Percentiles rank a stretch among this genome's conserved stretches.
phyloP scores from a whole-genome alignment of 2,797 vertebrate genomes.

The Tenualosa ilisha region DNA sequence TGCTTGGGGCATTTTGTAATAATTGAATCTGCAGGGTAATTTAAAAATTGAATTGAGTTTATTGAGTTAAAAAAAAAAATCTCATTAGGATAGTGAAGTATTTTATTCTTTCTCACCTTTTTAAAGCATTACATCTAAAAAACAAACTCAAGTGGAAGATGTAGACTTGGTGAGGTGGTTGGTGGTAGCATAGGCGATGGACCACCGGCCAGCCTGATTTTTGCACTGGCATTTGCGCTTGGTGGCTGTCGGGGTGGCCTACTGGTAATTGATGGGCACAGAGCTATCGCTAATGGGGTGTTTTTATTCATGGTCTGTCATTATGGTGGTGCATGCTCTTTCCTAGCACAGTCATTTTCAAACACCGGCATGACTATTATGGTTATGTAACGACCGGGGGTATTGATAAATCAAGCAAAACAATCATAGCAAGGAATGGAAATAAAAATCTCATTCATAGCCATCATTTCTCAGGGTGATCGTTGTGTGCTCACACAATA shows the following conservation, averaged over 20 bases:
- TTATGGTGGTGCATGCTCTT: slow-evolving; percentile 66
- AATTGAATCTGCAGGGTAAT: slow-evolving; percentile 13
- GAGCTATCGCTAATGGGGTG: slow-evolving; percentile 54
- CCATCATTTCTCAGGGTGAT: slow-evolving; percentile 41
- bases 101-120: background rate
- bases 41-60: background rate
- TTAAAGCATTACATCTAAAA: background rate
- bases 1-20: background rate
- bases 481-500: slow-evolving; percentile 53
- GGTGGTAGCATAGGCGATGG: background rate
- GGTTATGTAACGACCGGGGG: background rate
- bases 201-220: background rate
- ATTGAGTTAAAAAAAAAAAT: background rate
- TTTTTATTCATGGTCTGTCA: slow-evolving; percentile 58
- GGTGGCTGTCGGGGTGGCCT: slow-evolving; percentile 14
- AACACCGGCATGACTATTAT: background rate
- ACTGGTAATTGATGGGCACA: slow-evolving; percentile 52
- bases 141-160: background rate
- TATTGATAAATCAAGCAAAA: slow-evolving; percentile 22
- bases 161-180: background rate
- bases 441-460: slow-evolving; percentile 18
- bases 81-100: background rate
- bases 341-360: slow-evolving; percentile 31
- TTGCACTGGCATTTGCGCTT: background rate
- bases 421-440: background rate